These are phyloP conservation scores for Tauraco erythrolophus DNA, from an alignment of 2,113 vertebrate species.

Conservation along the genomic window DNA sequence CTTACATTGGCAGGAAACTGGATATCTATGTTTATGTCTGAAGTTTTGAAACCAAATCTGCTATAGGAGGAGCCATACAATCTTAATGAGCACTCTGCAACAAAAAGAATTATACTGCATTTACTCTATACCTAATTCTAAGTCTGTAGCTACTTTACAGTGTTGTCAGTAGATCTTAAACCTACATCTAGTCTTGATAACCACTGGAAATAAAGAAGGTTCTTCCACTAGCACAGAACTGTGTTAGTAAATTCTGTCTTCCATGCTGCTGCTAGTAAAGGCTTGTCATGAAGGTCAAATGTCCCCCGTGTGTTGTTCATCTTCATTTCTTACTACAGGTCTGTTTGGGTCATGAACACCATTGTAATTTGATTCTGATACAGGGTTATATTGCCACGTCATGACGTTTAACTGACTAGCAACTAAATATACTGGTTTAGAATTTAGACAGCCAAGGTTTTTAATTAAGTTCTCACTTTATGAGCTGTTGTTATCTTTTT, in stretches of 20 bases:
- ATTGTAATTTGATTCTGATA: not conserved
- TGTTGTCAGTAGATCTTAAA: not conserved
- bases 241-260: not conserved
- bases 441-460: not conserved
- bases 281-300: not conserved
- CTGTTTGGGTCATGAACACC: not conserved
- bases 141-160: not conserved
- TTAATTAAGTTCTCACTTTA: not conserved
- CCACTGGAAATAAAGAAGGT: not conserved
- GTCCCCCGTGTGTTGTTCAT: not conserved
- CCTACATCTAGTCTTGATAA: not conserved
- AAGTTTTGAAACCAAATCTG: constrained; percentile 92
- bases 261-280: not conserved
- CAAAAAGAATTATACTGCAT: not conserved
- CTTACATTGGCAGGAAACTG: constrained; percentile 90
- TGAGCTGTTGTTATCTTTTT: not conserved
- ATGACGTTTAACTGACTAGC: not conserved
- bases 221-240: not conserved
- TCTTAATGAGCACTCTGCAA: constrained; percentile 88
- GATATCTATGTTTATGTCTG: constrained; percentile 93
- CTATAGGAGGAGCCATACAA: constrained; percentile 94
- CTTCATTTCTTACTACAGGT: not conserved
- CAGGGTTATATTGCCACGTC: not conserved
- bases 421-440: not conserved
- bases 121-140: not conserved